Conservation (phyloP, 1,140 invertebrate species). For the Maconellicoccus hirsutus region DNA sequence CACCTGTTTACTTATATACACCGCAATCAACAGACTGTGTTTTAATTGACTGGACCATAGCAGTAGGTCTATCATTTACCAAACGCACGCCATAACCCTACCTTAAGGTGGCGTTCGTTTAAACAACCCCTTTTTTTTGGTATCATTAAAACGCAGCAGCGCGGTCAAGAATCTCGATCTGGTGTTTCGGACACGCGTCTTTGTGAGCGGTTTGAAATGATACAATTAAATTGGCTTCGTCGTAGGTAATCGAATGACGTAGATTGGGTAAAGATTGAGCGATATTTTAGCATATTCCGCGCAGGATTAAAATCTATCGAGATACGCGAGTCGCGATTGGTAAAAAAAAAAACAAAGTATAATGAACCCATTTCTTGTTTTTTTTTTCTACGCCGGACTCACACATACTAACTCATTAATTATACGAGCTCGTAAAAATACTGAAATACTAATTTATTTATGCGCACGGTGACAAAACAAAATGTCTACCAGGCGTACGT, state of each 20-base stretch:
- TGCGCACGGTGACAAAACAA: neutral
- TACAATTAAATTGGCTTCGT: too few species aligned
- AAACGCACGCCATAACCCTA: neutral
- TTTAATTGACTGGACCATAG: constrained; percentile 8
- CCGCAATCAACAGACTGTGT: neutral
- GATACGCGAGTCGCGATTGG: too few species aligned
- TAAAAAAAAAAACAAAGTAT: neutral
- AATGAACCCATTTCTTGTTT: constrained; percentile 5
- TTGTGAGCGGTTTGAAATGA: too few species aligned
- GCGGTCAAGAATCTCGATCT: neutral
- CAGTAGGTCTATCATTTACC: constrained; percentile 7
- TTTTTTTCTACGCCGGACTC: neutral
- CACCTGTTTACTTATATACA: neutral
- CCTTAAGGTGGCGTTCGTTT: neutral
- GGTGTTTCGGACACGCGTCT: too few species aligned
- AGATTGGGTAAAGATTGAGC: too few species aligned
- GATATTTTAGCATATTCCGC: too few species aligned
- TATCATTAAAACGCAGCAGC: neutral
- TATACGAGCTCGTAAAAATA: constrained; percentile 3
- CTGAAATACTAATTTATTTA: constrained; percentile 1
- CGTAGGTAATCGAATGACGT: too few species aligned
- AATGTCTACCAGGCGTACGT: neutral
- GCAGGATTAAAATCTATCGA: too few species aligned
- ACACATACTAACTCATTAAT: constrained; percentile 5
- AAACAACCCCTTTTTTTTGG: neutral